phyloP scores from a whole-genome alignment of 2,113 vertebrate genomes.

The Sarotherodon lohbergeri region DNA sequence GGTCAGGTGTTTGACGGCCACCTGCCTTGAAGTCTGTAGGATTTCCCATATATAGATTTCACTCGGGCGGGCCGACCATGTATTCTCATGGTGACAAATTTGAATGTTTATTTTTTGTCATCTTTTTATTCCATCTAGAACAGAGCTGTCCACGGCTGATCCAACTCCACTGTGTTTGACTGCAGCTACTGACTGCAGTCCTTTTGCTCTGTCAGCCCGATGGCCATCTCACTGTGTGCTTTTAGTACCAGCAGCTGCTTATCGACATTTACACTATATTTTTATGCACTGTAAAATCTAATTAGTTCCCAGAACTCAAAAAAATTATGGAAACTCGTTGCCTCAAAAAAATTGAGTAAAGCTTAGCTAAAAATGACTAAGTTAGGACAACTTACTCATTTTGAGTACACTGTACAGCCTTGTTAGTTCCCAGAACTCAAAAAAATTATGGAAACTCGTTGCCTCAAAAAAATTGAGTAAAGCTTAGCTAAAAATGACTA shows the following conservation, averaged over 20 bases:
- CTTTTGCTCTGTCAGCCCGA: background rate
- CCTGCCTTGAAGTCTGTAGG: background rate
- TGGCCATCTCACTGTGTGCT: background rate
- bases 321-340: no score
- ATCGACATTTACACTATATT: background rate
- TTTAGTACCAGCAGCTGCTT: background rate
- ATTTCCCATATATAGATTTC: background rate
- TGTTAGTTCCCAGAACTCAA: no score
- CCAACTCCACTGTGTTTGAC: background rate
- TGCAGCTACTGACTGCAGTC: background rate
- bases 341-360: no score
- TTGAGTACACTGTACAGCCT: no score
- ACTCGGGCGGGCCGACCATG: rapidly evolving
- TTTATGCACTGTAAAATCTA: no score
- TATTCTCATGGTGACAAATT: background rate
- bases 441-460: no score
- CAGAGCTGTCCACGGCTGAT: background rate
- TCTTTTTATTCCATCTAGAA: background rate
- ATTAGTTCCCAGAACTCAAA: no score
- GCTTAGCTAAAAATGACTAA: no score
- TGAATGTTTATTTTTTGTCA: background rate
- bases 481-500: no score
- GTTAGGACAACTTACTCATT: no score
- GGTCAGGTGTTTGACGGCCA: background rate
- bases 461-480: no score